A percentile compares a stretch with the other conserved stretches of the same genome.
Evolutionary conservation across 2,888 invertebrate species (phyloP).

Genomic region (Conus canariensis): DNA sequence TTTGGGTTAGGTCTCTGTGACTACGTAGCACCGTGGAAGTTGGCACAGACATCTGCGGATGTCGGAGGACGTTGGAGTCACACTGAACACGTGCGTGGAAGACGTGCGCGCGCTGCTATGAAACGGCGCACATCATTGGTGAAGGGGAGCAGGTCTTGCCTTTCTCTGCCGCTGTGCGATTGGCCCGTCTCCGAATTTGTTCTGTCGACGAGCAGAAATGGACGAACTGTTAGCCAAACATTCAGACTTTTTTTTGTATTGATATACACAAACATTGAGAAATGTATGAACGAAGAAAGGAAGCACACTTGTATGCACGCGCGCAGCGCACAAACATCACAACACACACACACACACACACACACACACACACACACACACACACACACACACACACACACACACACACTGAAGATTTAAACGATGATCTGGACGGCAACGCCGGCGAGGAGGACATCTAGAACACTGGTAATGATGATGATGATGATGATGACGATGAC

Average conservation of each 20-base stretch:
- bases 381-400: background rate
- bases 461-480: no score
- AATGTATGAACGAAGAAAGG: background rate
- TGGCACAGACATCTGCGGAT: background rate
- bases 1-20: background rate
- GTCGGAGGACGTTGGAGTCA: conserved; percentile 20
- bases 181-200: conserved; percentile 41
- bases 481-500: no score
- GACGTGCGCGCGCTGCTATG: conserved; percentile 17
- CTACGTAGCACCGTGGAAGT: conserved; percentile 11
- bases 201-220: conserved; percentile 6
- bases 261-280: background rate
- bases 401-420: background rate
- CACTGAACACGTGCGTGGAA: background rate
- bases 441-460: background rate
- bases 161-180: conserved; percentile 37
- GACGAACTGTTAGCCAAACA: background rate
- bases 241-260: background rate
- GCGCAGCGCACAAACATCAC: background rate
- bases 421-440: no score
- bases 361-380: background rate
- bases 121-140: conserved; percentile 42
- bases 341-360: background rate
- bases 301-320: background rate
- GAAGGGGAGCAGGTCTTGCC: conserved; percentile 37